Percentiles rank a stretch among this genome's conserved stretches.
These are phyloP conservation scores for Okapia johnstoni DNA, from an alignment of 2,113 vertebrate species.

Conservation along the genomic window DNA sequence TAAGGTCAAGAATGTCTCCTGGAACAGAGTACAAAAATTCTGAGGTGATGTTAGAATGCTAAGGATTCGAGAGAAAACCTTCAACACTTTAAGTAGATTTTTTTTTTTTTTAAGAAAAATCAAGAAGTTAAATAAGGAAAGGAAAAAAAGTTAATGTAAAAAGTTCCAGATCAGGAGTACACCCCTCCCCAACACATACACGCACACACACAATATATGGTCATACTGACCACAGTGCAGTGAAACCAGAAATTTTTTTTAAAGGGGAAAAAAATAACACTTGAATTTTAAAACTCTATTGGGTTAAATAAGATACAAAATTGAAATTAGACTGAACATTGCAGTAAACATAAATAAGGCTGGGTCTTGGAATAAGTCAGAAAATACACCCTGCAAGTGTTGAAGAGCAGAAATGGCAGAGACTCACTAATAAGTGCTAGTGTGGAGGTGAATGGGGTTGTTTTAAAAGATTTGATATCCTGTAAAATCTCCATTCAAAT, in stretches of 20 bases:
- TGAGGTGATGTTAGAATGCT: neutral
- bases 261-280: neutral
- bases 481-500: neutral
- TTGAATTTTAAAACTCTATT: neutral
- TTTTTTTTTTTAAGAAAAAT: neutral
- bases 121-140: neutral
- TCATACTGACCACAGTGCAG: neutral
- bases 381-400: neutral
- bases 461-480: neutral
- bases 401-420: neutral
- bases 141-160: neutral
- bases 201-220: neutral
- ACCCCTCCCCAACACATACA: neutral
- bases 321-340: neutral
- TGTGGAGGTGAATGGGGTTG: neutral
- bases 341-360: neutral
- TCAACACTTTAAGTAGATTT: neutral
- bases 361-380: neutral
- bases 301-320: neutral
- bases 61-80: neutral
- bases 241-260: neutral
- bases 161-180: neutral
- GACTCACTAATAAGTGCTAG: neutral
- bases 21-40: neutral
- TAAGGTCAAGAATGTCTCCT: neutral